Conservation (phyloP, 2,797 vertebrate species). For the Phrynocephalus vlangalii region DNA sequence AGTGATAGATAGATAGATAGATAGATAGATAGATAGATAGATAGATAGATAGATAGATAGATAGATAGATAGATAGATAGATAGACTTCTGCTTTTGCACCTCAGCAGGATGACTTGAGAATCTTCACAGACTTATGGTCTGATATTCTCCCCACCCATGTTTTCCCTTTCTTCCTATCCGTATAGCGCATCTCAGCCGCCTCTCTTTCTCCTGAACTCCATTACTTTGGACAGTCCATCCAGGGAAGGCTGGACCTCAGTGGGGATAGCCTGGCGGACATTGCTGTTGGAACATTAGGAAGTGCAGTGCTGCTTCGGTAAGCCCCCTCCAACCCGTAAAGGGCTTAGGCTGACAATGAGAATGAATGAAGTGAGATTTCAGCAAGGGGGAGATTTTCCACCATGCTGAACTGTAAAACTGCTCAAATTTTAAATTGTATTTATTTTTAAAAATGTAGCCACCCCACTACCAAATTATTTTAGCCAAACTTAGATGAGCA, state of each 20-base stretch:
- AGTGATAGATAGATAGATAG: too few relatives aligned
- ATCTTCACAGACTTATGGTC: neutral
- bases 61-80: too few relatives aligned
- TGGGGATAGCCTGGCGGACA: slow-evolving; percentile 74
- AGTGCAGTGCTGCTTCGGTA: slow-evolving; percentile 80
- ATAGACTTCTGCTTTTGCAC: too few relatives aligned
- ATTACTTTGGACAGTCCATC: slow-evolving; percentile 80
- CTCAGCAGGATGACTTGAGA: too few relatives aligned
- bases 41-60: too few relatives aligned
- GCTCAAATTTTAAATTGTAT: too few relatives aligned
- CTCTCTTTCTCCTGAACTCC: slow-evolving; percentile 51
- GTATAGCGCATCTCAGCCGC: slow-evolving; percentile 28
- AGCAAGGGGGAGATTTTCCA: too few relatives aligned
- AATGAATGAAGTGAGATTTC: neutral
- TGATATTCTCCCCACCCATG: neutral
- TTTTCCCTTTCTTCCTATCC: neutral
- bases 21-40: too few relatives aligned
- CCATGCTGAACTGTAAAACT: neutral
- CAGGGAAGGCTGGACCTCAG: slow-evolving; percentile 78
- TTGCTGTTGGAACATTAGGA: slow-evolving; percentile 81
- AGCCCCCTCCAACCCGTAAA: neutral
- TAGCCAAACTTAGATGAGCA: neutral
- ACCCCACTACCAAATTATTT: neutral
- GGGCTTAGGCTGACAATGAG: neutral
- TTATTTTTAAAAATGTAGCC: too few relatives aligned